Base-by-base conservation (phyloP, 1,140 invertebrate species). In the Aphelinus atriplicis region DNA sequence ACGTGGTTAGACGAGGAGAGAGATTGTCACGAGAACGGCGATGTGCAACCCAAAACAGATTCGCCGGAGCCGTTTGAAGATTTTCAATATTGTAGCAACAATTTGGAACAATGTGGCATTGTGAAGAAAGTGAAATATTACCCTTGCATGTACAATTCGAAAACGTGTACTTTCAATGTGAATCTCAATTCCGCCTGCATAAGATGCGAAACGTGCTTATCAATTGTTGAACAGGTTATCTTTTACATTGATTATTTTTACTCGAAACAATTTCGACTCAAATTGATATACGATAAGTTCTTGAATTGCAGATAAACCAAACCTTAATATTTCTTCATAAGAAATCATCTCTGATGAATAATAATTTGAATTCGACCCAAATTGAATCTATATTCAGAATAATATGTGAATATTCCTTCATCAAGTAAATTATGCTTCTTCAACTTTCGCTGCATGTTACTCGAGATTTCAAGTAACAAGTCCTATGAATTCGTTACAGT, bases 161-260 rank as follows among this genome's bases (percentile, higher is more conserved):
- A 63, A 46, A 2, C 69, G 48, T 72, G 71, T 67, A 63, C n/a
- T 5, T 7, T 80, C 2, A 68, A 79, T 55, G 63, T 83, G 0
- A 72, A 81, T 65, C 77, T 86, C 10, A 83, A 83, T 3, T 83
- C 85, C 2, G 84, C 80, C 6, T 85, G 84, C 43, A 60, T 86
- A 7, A 80, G 79, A 81, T 86, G 85, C 57, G 79, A 81, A 63
- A 79, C 85, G 57, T 86, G 85, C 26, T 71, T 83, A 7, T 81
- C 81, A 0, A 79, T 86, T 47, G 83, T 84, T 62, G 79, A 83
- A 51, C 75, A 84, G 81, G 84, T 84, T 73, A 45, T 56, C 10
- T 4, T 47, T 57, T 61, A 26, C 26, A 26, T 26, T 26, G 26
- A 26, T 26, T 26, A 2, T 1, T 3, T 43, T 60, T 46, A 51